Evolutionary conservation across 2,113 vertebrate species (phyloP), one percentile per base, ranked within the genome.

Genomic region (Prionailurus bengalensis): DNA sequence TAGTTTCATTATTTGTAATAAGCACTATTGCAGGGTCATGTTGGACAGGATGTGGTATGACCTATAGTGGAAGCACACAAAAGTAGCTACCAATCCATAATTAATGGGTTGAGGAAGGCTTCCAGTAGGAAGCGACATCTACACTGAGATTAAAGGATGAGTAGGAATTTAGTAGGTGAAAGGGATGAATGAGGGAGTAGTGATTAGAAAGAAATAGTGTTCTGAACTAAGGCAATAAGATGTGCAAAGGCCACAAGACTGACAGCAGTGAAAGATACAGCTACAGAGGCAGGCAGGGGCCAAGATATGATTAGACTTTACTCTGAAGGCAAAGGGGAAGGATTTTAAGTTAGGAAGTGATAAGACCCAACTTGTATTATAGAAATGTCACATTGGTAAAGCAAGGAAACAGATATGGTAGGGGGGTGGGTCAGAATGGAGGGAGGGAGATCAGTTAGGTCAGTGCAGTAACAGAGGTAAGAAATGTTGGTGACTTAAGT

Each of bases 1-100:
- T 58, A 83, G 51, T 89, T 53, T 82, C 66, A 89, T 66, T 89
- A 55, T 29, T 66, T 89, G 45, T 95, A 36, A 73, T 83, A 65
- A 83, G 55, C 4, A 23, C 45, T 51, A 74, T 10, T 66, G 21
- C 21, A 83, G 68, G 42, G 58, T 83, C n/a, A 82, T 1, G 13
- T 16, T 65, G 27, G 68, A 89, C 11, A 89, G 78, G 29, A 53
- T 55, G 27, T n/a, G 53, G 7, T 65, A 65, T 33, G 39, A 53
- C 27, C 83, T 19, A 73, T 4, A 95, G 78, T 15, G 45, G 45
- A 83, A 63, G 42, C 58, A 95, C 53, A 94, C 0, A 65, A 70
- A 48, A 81, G n/a, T 23, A 14, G 68, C 29, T 65, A 19, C 55
- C 42, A 53, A 82, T 33, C 66, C 42, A 83, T 36, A 82, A 63